Evolutionary conservation across 2,113 vertebrate species (phyloP).

Genomic region (Vireo altiloquus): DNA sequence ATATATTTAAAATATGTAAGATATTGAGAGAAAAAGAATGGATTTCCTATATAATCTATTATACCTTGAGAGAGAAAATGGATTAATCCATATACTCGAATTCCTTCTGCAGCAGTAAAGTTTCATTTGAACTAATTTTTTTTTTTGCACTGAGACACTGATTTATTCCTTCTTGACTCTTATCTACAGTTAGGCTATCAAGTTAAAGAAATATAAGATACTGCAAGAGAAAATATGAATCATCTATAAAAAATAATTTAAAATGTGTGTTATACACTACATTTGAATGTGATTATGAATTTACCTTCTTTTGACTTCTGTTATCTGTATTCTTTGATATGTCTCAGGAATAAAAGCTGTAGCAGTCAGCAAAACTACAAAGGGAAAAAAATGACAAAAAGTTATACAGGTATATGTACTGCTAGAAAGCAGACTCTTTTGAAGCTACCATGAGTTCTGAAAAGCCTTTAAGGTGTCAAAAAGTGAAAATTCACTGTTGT

Average conservation of each 20-base stretch:
- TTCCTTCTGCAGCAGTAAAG: background rate
- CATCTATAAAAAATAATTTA: background rate
- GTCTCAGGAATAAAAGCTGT: slow-evolving; percentile 9
- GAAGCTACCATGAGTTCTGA: slow-evolving; percentile 34
- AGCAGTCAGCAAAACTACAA: slow-evolving; percentile 59
- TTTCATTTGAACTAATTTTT: background rate
- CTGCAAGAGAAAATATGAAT: background rate
- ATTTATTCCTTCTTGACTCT: background rate
- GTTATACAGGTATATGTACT: background rate
- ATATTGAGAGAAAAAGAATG: background rate
- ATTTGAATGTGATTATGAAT: slow-evolving; percentile 22
- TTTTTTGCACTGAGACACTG: background rate
- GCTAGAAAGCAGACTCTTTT: slow-evolving; percentile 23
- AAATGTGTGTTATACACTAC: background rate
- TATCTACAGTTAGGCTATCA: background rate
- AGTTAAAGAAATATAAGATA: background rate
- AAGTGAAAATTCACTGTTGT: background rate
- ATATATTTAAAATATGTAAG: background rate
- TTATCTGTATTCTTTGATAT: slow-evolving; percentile 46
- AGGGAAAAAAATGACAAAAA: background rate
- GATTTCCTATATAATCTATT: background rate
- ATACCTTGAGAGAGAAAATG: background rate
- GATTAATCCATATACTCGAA: background rate
- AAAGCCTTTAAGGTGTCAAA: slow-evolving; percentile 47
- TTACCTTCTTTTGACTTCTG: slow-evolving; percentile 39